Percentiles rank a stretch among this genome's conserved stretches.
phyloP scores from a whole-genome alignment of 2,888 invertebrate species.

The Bellardia pandia region DNA sequence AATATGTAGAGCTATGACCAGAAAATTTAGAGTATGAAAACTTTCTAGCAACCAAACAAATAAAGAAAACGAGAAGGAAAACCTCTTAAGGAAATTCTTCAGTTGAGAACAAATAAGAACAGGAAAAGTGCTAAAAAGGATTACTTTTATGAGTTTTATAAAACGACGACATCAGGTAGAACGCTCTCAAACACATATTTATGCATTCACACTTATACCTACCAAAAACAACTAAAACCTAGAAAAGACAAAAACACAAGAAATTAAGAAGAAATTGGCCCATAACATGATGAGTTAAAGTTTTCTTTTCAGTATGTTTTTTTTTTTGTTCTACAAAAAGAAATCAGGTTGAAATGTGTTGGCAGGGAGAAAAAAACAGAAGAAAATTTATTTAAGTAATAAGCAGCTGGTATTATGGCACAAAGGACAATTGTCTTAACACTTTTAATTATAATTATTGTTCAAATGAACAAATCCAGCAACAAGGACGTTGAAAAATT shows the following conservation, averaged over 20 bases:
- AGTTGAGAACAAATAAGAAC: slow-evolving; percentile 34
- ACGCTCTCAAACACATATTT: background rate
- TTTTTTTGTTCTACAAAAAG: background rate
- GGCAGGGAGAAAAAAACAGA: background rate
- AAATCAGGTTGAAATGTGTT: background rate
- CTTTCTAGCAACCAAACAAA: slow-evolving; percentile 19
- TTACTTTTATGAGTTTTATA: slow-evolving; percentile 4
- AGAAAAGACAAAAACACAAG: slow-evolving; percentile 18
- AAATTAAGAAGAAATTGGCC: slow-evolving; percentile 38
- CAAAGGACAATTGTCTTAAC: background rate
- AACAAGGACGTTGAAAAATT: background rate
- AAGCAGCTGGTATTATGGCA: background rate
- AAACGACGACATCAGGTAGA: slow-evolving; percentile 2
- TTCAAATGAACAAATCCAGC: background rate
- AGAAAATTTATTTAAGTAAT: background rate
- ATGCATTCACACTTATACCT: background rate
- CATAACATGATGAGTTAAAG: slow-evolving; percentile 29
- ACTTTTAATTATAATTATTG: background rate
- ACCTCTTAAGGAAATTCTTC: slow-evolving; percentile 44
- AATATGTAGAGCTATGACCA: background rate
- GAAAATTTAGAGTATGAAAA: background rate
- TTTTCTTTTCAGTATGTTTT: slow-evolving; percentile 6
- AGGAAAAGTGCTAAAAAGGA: slow-evolving; percentile 27
- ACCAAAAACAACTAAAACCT: background rate
- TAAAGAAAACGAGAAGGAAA: slow-evolving; percentile 8